Evolutionary conservation across 2,113 vertebrate species (phyloP), one percentile per base, ranked within the genome.

Genomic region (Sorex fumeus): DNA sequence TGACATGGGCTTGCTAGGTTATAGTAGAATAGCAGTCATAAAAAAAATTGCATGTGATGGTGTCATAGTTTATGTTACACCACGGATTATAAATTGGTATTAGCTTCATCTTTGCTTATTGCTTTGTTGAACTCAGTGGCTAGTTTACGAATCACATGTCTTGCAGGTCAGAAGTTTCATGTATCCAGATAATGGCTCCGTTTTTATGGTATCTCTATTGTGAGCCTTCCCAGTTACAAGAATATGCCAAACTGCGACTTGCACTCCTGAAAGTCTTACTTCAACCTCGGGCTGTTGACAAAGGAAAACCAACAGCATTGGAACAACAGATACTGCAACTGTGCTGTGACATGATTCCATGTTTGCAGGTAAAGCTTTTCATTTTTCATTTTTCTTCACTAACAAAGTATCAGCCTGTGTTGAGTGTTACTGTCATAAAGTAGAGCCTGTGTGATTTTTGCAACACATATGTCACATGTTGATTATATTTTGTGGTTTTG

Each of bases 141-240:
- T 93, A 66, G n/a, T 45, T 94, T 94, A 66, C 75, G 13, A 34
- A 3, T 87, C 95, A 71, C 67, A 83, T 97, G 45, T 96, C 34
- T 94, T 96, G 23, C 97, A 99, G 99, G 94, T 95, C 96, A 32
- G 97, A 98, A 95, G 84, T 92, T 28, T 98, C 97, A 0, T 98
- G 97, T 93, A 90, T 99, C 85, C 95, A 94, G 96, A 98, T 99
- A 98, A 97, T 99, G 98, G 97, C 95, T 16, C 98, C 99, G 0
- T 99, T 99, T 97, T 97, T 99, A 5, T 98, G 98, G 70, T 99
- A 98, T 96, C 96, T 99, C 4, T 99, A 99, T 96, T 99, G 99
- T 7, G 98, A 99, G 82, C 98, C 99, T 2, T 98, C 97, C 90
- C 98, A 98, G 66, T 95, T 97, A 60, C 78, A 98, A 18, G 98